phyloP scores from a whole-genome alignment of 2,888 invertebrate species.

The Sesamia inferens region DNA sequence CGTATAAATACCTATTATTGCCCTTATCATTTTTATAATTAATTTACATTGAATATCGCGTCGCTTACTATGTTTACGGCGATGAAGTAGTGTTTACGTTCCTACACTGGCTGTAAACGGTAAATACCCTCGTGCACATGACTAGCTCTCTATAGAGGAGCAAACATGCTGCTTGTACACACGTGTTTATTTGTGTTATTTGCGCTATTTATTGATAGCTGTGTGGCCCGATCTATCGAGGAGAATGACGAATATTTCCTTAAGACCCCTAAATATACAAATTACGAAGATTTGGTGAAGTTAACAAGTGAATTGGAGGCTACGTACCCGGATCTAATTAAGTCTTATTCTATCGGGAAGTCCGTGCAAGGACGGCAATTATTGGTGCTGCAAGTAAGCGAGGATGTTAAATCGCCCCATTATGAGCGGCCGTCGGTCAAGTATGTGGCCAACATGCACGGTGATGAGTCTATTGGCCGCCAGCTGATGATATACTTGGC shows the following conservation, averaged over 20 bases:
- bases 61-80: constrained; percentile 70
- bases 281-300: constrained; percentile 92
- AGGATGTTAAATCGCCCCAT: constrained; percentile 90
- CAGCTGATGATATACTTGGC: constrained; percentile 95
- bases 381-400: constrained; percentile 94
- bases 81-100: constrained; percentile 70
- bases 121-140: constrained; percentile 56
- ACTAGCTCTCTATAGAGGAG: constrained; percentile 50
- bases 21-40: constrained; percentile 59
- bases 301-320: constrained; percentile 91
- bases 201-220: constrained; percentile 77
- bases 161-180: constrained; percentile 75
- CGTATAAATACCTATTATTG: constrained; percentile 46
- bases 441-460: constrained; percentile 99
- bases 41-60: constrained; percentile 45
- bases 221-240: constrained; percentile 78
- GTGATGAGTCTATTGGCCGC: constrained; percentile 97
- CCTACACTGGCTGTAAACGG: constrained; percentile 58
- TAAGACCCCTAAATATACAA: constrained; percentile 91
- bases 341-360: constrained; percentile 94
- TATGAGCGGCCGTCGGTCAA: constrained; percentile 96
- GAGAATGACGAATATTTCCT: constrained; percentile 89
- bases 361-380: constrained; percentile 95
- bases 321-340: constrained; percentile 92
- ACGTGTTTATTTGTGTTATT: constrained; percentile 79